Base-by-base conservation (phyloP, 2,113 vertebrate genomes). In the Pelvicachromis taeniatus region DNA sequence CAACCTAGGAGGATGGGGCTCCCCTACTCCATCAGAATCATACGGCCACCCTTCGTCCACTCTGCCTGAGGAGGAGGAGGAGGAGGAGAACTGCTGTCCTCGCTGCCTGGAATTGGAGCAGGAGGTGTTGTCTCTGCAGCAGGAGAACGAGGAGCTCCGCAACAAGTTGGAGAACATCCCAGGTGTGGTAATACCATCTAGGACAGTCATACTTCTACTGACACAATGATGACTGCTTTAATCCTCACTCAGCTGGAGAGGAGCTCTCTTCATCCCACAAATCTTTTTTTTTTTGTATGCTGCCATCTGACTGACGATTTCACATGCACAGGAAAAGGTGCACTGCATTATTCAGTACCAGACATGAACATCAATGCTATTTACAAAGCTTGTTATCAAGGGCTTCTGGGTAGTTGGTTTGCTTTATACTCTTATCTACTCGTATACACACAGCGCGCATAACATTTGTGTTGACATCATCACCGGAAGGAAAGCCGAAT, bases 41-140 rank as follows among this genome's bases (percentile, higher is more conserved):
- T 98, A 99, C 1, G 98, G 98, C 53, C 98, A 99, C 91, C 99
- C 98, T 0, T 99, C 99, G 0, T 99, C 99, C 53, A 99, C 98
- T 0, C 96, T 99, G 89, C 98, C 98, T 0, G 98, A 99, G 90
- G 97, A 98, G 87, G 97, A 95, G 0, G 94, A 98, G 80, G 97
- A 97, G 65, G 98, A 99, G 83, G 98, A 99, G 96, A 97, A 95
- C 85, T 99, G 97, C 90, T 99, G 99, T 45, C 99, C 98, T 14
- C 97, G 99, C 16, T 99, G 99, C 92, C 95, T 99, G 86, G 99
- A 99, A 90, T 92, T 99, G 91, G 99, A 99, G 90, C 99, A 99
- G 91, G 99, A 99, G 94, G 98, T 99, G 77, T 96, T 99, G 93
- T 99, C 97, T 16, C 94, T 99, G 90, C 99, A 99, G 92, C 98